Evolutionary conservation across 2,797 vertebrate species (phyloP).

Genomic region (Geotrypetes seraphini): DNA sequence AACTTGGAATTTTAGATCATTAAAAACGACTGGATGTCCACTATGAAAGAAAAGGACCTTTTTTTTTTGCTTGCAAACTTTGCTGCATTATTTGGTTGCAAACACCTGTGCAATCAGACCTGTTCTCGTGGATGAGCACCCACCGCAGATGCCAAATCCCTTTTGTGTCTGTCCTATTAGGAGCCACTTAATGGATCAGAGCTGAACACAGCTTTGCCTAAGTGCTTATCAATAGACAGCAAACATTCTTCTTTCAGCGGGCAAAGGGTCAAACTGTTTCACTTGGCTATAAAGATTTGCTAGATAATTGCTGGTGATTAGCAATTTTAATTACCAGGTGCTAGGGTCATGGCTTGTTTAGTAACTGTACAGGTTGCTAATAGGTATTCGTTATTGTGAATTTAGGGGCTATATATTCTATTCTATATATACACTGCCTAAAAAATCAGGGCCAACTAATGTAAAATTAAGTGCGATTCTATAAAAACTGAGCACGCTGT

Average conservation of each 20-base stretch:
- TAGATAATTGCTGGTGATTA: conserved; percentile 78
- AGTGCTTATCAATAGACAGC: conserved; percentile 56
- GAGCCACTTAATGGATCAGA: conserved; percentile 56
- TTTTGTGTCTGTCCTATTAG: conserved; percentile 64
- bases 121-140: conserved; percentile 38
- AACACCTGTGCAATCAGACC: conserved; percentile 65
- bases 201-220: conserved; percentile 49
- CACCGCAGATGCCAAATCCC: conserved; percentile 61
- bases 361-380: too few species aligned
- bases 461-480: too few species aligned
- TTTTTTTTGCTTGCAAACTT: too few species aligned
- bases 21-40: too few species aligned
- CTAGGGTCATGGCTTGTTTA: too few species aligned
- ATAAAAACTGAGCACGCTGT: too few species aligned
- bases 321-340: conserved; percentile 86
- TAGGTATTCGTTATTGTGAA: conserved; percentile 29
- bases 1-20: too few species aligned
- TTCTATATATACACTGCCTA: conserved; percentile 27
- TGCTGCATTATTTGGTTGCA: too few species aligned
- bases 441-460: too few species aligned
- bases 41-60: too few species aligned
- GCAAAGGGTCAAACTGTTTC: conserved; percentile 63
- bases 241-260: conserved; percentile 59
- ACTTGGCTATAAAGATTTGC: conserved; percentile 51
- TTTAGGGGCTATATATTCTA: conserved; percentile 19